A percentile compares a stretch with the other conserved stretches of the same genome.
Evolutionary conservation across 2,113 vertebrate genomes (phyloP).

Genomic region (Eleginops maclovinus): DNA sequence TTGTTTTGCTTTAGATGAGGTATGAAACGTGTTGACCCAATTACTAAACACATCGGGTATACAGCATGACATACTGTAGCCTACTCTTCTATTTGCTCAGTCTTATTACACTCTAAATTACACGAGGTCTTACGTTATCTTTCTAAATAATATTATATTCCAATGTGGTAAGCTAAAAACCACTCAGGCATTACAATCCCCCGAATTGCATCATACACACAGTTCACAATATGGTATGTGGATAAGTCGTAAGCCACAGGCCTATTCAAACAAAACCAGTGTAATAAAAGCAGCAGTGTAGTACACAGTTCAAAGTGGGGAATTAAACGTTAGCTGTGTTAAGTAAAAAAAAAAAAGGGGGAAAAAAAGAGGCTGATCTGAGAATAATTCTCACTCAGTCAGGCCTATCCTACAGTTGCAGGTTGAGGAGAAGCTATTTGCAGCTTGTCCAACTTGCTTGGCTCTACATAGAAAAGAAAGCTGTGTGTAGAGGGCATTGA

Average conservation of each 20-base stretch:
- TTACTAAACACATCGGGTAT: constrained; percentile 21
- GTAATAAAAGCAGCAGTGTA: constrained; percentile 50
- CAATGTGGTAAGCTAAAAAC: constrained; percentile 50
- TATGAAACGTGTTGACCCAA: constrained; percentile 35
- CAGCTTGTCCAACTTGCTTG: constrained; percentile 34
- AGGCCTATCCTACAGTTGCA: constrained; percentile 54
- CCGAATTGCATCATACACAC: constrained; percentile 55
- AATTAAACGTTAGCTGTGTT: constrained; percentile 49
- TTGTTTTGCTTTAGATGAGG: constrained; percentile 30
- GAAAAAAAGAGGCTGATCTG: constrained; percentile 16
- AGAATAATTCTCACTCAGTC: constrained; percentile 41
- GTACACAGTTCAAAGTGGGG: constrained; percentile 34
- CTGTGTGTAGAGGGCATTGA: constrained; percentile 31
- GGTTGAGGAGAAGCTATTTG: constrained; percentile 43
- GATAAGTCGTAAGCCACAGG: constrained; percentile 66
- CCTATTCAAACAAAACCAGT: constrained; percentile 61
- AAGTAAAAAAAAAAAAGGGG: constrained; percentile 27
- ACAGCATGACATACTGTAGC: constrained; percentile 1
- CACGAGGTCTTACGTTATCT: constrained; percentile 61
- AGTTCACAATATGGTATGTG: constrained; percentile 61
- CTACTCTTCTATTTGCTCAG: constrained; percentile 32
- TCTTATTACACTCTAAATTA: constrained; percentile 56
- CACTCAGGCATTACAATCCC: constrained; percentile 54
- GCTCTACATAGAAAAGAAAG: constrained; percentile 9
- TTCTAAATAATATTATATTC: constrained; percentile 68